Evolutionary conservation across 1,140 invertebrate species (phyloP).

Genomic region (Centruroides sculpturatus): DNA sequence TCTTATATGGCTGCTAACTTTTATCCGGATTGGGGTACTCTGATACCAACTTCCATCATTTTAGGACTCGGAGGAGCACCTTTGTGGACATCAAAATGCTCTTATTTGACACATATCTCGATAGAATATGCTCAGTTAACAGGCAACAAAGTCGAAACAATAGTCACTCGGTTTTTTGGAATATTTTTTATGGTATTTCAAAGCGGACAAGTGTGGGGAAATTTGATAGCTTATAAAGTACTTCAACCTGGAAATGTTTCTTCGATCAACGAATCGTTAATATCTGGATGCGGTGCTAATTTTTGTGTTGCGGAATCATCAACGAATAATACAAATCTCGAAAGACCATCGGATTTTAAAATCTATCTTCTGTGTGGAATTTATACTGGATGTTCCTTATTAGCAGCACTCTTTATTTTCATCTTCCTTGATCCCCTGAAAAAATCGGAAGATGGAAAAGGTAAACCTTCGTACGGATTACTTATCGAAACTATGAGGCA

Average conservation of each 20-base stretch:
- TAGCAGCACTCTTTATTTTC: slow-evolving; percentile 70
- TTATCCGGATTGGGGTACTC: slow-evolving; percentile 70
- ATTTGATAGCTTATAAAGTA: slow-evolving; percentile 64
- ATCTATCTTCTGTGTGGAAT: slow-evolving; percentile 77
- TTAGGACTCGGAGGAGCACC: slow-evolving; percentile 76
- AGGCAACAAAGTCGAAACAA: slow-evolving; percentile 57
- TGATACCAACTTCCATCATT: slow-evolving; percentile 83
- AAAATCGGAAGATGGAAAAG: slow-evolving; percentile 38
- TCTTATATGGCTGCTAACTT: slow-evolving; percentile 89
- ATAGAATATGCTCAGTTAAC: slow-evolving; percentile 44
- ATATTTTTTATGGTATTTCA: slow-evolving; percentile 97
- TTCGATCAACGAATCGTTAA: slow-evolving; percentile 8
- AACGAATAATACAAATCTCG: slow-evolving; percentile 33
- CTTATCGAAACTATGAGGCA: slow-evolving; percentile 48
- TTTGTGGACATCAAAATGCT: slow-evolving; percentile 92
- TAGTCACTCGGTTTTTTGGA: slow-evolving; percentile 89
- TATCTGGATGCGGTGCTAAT: slow-evolving; percentile 7
- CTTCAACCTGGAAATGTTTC: slow-evolving; percentile 21
- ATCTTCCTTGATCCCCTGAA: slow-evolving; percentile 77
- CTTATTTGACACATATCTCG: slow-evolving; percentile 83
- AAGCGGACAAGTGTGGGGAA: slow-evolving; percentile 86
- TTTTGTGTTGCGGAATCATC: slow-evolving; percentile 6
- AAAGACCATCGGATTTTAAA: slow-evolving; percentile 60
- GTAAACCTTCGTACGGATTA: background rate
- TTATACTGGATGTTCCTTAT: slow-evolving; percentile 67